Evolutionary conservation across 2,797 vertebrate genomes (phyloP).

Genomic region (Propithecus deckenii): DNA sequence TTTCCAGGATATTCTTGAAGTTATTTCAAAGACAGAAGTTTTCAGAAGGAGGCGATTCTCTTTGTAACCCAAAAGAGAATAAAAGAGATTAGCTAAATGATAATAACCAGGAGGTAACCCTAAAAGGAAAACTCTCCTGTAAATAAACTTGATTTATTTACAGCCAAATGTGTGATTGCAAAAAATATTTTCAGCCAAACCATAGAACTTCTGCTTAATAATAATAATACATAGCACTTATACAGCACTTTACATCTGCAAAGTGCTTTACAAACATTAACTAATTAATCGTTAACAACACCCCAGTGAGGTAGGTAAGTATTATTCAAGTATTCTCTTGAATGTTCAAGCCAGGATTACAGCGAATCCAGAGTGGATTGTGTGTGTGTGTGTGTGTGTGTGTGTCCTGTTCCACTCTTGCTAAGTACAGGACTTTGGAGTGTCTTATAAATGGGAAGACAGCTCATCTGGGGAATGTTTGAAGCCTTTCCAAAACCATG

Average conservation of each 20-base stretch:
- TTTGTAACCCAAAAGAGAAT: constrained; percentile 51
- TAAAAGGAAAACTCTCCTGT: constrained; percentile 56
- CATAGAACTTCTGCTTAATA: constrained; percentile 73
- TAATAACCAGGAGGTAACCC: constrained; percentile 55
- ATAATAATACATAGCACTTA: constrained; percentile 76
- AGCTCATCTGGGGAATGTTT: constrained; percentile 43
- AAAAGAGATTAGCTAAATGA: constrained; percentile 52
- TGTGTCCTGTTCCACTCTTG: constrained; percentile 26
- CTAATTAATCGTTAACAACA: constrained; percentile 80
- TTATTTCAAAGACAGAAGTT: constrained; percentile 22
- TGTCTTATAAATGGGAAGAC: constrained; percentile 57
- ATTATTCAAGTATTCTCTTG: constrained; percentile 79
- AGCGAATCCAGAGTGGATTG: constrained; percentile 48
- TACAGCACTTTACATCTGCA: constrained; percentile 71
- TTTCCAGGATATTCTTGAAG: constrained; percentile 23
- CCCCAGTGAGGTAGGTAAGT: constrained; percentile 77
- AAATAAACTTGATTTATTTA: constrained; percentile 74
- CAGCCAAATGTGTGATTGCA: constrained; percentile 65
- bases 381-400: constrained; percentile 3
- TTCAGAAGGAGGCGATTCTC: constrained; percentile 16
- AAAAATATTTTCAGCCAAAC: constrained; percentile 66
- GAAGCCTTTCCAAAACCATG: constrained; percentile 66
- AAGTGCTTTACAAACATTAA: constrained; percentile 79
- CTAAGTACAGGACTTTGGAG: constrained; percentile 59
- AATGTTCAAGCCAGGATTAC: constrained; percentile 72